Evolutionary conservation across 2,113 vertebrate species (phyloP).

Genomic region (Sinocyclocheilus grahami): DNA sequence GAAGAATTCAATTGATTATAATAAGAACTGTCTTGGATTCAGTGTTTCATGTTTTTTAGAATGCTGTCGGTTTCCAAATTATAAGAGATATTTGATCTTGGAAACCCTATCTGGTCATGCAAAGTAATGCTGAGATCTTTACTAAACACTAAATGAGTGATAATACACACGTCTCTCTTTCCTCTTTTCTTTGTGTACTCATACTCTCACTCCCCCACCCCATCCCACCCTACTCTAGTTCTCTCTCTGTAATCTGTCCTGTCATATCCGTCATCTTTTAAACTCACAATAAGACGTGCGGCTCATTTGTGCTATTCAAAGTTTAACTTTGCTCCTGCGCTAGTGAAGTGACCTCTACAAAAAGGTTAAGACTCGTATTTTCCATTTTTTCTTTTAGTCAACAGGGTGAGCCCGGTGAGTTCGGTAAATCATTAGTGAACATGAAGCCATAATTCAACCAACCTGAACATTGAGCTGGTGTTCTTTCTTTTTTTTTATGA

Average conservation of each 20-base stretch:
- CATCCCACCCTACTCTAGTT: neutral
- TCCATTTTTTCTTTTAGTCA: conserved; percentile 43
- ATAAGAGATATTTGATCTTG: neutral
- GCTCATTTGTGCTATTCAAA: neutral
- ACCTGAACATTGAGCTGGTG: conserved; percentile 12
- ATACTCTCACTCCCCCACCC: neutral
- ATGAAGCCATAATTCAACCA: neutral
- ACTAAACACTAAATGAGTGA: neutral
- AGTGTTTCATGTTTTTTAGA: conserved; percentile 29
- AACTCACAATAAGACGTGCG: conserved; percentile 27
- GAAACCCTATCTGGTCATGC: neutral
- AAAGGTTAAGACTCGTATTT: conserved; percentile 54
- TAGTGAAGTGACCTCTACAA: conserved; percentile 49
- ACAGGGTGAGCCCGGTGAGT: conserved; percentile 28
- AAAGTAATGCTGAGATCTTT: conserved; percentile 22
- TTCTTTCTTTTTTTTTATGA: neutral
- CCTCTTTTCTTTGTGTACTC: neutral
- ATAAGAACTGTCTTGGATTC: neutral
- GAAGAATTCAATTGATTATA: neutral
- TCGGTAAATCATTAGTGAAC: conserved; percentile 45
- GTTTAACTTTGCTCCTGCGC: conserved; percentile 52
- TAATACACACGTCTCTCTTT: neutral
- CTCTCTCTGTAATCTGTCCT: conserved; percentile 36
- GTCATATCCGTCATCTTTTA: conserved; percentile 33
- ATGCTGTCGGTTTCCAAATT: neutral